Percentiles rank a stretch among this genome's conserved stretches.
Conservation (phyloP, 1,140 invertebrate species). For the Gryon sp. region DNA sequence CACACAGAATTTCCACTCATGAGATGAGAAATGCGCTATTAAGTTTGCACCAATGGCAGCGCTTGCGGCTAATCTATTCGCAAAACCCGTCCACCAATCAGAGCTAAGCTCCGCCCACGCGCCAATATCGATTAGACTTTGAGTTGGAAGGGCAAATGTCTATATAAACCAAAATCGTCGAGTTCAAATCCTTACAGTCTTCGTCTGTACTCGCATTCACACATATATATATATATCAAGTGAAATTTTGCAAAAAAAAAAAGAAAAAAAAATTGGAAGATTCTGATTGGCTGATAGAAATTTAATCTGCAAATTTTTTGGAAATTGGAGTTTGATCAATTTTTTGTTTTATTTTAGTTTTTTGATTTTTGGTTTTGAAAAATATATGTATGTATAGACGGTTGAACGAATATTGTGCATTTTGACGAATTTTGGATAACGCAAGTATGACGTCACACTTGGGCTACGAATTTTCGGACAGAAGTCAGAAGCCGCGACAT, state of each 20-base stretch:
- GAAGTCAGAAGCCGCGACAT: conserved; percentile 73
- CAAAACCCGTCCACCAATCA: conserved; percentile 59
- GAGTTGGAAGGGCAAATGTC: conserved; percentile 20
- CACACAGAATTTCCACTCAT: conserved; percentile 24
- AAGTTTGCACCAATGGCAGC: conserved; percentile 67
- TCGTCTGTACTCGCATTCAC: conserved; percentile 1
- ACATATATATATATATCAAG: not conserved
- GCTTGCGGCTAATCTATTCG: conserved; percentile 56
- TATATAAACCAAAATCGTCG: conserved; percentile 74
- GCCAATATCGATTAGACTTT: conserved; percentile 74
- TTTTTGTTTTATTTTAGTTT: no score
- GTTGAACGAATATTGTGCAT: not conserved
- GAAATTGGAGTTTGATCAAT: no score
- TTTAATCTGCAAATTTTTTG: no score
- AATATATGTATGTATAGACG: not conserved
- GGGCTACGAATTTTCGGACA: conserved; percentile 75
- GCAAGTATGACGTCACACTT: conserved; percentile 72
- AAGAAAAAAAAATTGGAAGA: no score
- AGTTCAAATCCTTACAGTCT: conserved; percentile 67
- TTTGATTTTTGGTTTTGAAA: not conserved
- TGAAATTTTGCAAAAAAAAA: no score
- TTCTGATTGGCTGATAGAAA: no score
- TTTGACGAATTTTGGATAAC: not conserved
- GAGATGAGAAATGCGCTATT: conserved; percentile 67
- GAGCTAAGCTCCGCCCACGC: conserved; percentile 70